Evolutionary conservation across 2,888 invertebrate genomes (phyloP).

Genomic region (Julus scandinavius): DNA sequence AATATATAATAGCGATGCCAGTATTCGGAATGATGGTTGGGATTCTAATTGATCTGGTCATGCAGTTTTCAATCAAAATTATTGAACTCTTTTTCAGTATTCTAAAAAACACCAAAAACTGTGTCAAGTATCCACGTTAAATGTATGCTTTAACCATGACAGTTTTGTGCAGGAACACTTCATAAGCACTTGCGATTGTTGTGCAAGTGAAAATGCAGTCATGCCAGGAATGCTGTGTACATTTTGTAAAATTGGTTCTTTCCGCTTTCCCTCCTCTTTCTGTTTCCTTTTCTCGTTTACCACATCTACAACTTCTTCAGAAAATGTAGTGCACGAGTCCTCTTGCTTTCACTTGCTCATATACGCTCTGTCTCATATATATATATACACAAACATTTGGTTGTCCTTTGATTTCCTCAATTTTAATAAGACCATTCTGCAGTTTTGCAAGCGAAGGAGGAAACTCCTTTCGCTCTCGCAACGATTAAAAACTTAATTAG

Average conservation of each 20-base stretch:
- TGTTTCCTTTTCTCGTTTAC: not conserved
- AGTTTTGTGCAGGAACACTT: not conserved
- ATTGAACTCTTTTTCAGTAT: too few species aligned
- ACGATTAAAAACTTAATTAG: conserved; percentile 12
- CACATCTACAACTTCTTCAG: too few species aligned
- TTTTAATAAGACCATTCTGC: not conserved
- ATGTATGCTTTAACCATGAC: too few species aligned
- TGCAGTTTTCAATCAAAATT: too few species aligned
- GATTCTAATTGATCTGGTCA: too few species aligned
- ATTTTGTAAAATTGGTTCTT: not conserved
- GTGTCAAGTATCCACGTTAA: too few species aligned
- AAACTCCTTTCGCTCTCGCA: not conserved
- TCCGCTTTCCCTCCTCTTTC: not conserved
- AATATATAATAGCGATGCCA: too few species aligned
- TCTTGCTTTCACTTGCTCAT: not conserved
- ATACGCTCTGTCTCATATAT: not conserved
- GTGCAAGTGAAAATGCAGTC: not conserved
- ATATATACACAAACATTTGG: not conserved
- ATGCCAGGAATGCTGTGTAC: not conserved
- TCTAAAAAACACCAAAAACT: too few species aligned
- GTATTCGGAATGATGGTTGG: too few species aligned
- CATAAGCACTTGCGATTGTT: too few species aligned
- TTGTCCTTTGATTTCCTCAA: not conserved
- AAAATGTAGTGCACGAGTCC: not conserved
- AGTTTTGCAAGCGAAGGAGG: not conserved